Percentiles rank a stretch among this genome's conserved stretches.
Evolutionary conservation across 2,113 vertebrate genomes (phyloP).

Genomic region (Sclerurus mexicanus): DNA sequence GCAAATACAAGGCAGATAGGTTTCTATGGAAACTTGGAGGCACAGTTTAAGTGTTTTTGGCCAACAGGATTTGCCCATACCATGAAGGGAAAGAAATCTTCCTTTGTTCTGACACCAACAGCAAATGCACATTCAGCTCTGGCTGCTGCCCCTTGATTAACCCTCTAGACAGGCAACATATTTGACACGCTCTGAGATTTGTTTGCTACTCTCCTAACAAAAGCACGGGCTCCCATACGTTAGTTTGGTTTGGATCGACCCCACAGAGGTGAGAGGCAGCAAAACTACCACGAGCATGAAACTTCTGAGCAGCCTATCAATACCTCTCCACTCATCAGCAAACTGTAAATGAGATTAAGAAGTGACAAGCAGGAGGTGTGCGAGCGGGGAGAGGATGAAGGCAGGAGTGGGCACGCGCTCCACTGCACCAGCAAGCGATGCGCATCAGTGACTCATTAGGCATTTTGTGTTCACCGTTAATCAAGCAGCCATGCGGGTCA

Average conservation of each 20-base stretch:
- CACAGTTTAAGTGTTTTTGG: not conserved
- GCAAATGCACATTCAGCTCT: not conserved
- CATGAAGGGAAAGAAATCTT: constrained; percentile 35
- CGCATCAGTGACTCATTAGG: constrained; percentile 43
- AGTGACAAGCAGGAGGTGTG: not conserved
- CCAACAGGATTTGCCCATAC: constrained; percentile 24
- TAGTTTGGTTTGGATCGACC: not conserved
- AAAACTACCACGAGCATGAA: rapidly evolving
- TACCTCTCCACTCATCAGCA: not conserved
- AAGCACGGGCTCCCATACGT: not conserved
- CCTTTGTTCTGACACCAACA: not conserved
- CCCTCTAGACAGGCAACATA: not conserved
- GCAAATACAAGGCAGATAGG: not conserved
- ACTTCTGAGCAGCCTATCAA: not conserved
- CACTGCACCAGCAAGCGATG: not conserved
- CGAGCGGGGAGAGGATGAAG: not conserved
- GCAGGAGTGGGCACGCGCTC: not conserved
- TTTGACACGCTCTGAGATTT: not conserved
- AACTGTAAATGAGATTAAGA: not conserved
- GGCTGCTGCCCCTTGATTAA: not conserved
- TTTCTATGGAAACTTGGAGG: constrained; percentile 55
- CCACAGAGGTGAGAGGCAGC: not conserved
- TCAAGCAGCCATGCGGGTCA: constrained; percentile 11
- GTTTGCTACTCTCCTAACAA: not conserved
- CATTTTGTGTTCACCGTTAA: not conserved